These are phyloP conservation scores for Trichopoda pennipes DNA, from an alignment of 2,888 invertebrate species.

Conservation along the genomic window DNA sequence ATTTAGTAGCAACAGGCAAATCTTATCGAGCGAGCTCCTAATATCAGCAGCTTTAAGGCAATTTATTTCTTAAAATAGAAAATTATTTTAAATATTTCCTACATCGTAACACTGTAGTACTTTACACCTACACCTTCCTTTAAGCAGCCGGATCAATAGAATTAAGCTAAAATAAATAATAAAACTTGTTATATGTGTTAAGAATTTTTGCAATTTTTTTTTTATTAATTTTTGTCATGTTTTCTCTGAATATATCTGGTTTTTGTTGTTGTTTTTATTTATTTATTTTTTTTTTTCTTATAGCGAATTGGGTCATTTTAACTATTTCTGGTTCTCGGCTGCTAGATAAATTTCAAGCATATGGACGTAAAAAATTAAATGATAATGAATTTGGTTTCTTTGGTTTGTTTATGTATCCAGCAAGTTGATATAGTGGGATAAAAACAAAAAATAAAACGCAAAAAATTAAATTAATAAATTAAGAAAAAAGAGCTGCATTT, in stretches of 20 bases:
- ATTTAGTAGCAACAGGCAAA: too few species aligned
- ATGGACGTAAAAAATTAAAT: background rate
- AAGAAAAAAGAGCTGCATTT: too few species aligned
- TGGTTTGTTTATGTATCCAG: background rate
- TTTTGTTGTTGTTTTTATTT: background rate
- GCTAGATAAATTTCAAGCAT: conserved; percentile 22
- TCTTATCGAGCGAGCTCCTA: too few species aligned
- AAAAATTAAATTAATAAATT: too few species aligned
- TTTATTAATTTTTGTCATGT: conserved; percentile 1
- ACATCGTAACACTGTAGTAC: too few species aligned
- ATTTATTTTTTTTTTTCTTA: conserved; percentile 33
- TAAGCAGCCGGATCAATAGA: too few species aligned
- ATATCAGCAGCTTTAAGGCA: too few species aligned
- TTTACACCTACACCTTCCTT: too few species aligned
- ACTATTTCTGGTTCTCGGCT: conserved; percentile 49
- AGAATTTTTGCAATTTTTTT: conserved; percentile 50
- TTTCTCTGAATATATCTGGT: too few species aligned
- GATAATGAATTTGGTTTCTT: conserved; percentile 12
- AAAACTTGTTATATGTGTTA: conserved; percentile 16
- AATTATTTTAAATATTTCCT: too few species aligned
- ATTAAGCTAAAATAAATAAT: too few species aligned
- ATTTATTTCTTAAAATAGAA: too few species aligned
- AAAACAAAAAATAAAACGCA: background rate
- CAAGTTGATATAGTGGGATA: background rate
- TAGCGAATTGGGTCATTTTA: conserved; percentile 50